phyloP scores from a whole-genome alignment of 2,113 vertebrate genomes.

The Nicator chloris region DNA sequence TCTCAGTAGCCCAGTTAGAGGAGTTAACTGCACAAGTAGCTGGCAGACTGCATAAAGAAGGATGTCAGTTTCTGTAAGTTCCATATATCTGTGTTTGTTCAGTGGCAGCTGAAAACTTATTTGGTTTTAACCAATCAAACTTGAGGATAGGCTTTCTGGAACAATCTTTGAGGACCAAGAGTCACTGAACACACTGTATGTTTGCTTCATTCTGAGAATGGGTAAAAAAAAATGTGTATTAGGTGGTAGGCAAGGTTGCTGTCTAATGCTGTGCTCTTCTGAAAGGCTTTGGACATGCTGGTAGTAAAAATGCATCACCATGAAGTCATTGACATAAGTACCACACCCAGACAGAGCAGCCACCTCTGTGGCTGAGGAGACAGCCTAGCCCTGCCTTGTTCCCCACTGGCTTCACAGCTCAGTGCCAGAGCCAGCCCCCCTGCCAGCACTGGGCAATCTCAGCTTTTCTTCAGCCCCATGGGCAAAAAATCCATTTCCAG shows the following conservation, averaged over 20 bases:
- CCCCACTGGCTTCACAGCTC: not conserved
- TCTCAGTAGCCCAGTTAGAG: not conserved
- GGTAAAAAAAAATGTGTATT: not conserved
- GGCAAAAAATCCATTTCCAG: not conserved
- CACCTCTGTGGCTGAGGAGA: not conserved
- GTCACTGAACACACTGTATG: not conserved
- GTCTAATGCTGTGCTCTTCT: not conserved
- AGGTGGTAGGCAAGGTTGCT: not conserved
- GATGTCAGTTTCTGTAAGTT: not conserved
- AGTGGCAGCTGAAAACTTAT: not conserved
- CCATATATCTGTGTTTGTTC: rapidly evolving
- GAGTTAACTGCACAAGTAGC: not conserved
- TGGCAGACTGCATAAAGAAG: not conserved
- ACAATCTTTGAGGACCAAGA: not conserved
- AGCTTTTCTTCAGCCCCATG: not conserved
- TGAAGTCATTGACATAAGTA: not conserved
- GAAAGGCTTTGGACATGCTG: not conserved
- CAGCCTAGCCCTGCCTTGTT: not conserved
- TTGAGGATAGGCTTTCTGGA: not conserved
- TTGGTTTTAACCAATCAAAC: not conserved
- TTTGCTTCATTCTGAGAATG: not conserved
- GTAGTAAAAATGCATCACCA: not conserved
- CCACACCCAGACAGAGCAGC: not conserved
- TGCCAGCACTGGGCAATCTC: rapidly evolving
- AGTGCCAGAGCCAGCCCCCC: rapidly evolving